These are phyloP conservation scores for Branchipolynoe longqiensis DNA, from an alignment of 2,888 invertebrate genomes.

Conservation along the genomic window DNA sequence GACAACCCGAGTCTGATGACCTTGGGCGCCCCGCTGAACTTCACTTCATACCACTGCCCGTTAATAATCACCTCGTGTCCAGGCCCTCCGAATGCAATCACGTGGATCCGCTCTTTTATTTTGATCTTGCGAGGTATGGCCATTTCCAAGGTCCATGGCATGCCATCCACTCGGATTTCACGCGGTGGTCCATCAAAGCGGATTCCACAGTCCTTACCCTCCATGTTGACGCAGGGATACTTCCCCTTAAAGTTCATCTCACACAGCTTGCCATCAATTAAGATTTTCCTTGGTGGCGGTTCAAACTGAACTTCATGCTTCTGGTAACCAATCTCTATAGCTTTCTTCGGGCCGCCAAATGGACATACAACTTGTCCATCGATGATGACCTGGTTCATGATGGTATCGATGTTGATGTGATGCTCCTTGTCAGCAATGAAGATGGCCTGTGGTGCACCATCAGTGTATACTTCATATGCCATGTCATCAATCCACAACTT, in stretches of 20 bases:
- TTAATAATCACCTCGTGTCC: constrained; percentile 81
- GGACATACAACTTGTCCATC: constrained; percentile 87
- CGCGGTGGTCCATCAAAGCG: constrained; percentile 95
- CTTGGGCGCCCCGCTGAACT: constrained; percentile 93
- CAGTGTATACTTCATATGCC: constrained; percentile 77
- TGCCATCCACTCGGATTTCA: constrained; percentile 93
- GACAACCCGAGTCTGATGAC: constrained; percentile 90
- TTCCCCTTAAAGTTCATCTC: constrained; percentile 75
- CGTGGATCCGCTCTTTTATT: constrained; percentile 73
- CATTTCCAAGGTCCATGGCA: constrained; percentile 84
- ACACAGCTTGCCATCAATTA: constrained; percentile 84
- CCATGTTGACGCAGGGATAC: constrained; percentile 80
- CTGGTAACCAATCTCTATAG: constrained; percentile 89
- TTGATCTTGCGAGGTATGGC: constrained; percentile 73
- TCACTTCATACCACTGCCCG: constrained; percentile 87
- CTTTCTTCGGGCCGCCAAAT: constrained; percentile 88
- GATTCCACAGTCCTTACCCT: constrained; percentile 85
- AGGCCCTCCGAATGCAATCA: constrained; percentile 80
- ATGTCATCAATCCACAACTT: constrained; percentile 79
- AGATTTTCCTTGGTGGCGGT: constrained; percentile 95
- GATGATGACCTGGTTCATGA: constrained; percentile 91
- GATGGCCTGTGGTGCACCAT: constrained; percentile 83
- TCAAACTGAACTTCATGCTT: constrained; percentile 88
- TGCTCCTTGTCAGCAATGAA: constrained; percentile 90
- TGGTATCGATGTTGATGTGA: constrained; percentile 92